Percentiles rank a stretch among this genome's conserved stretches.
phyloP scores from a whole-genome alignment of 2,797 vertebrate species.

The Luscinia luscinia region DNA sequence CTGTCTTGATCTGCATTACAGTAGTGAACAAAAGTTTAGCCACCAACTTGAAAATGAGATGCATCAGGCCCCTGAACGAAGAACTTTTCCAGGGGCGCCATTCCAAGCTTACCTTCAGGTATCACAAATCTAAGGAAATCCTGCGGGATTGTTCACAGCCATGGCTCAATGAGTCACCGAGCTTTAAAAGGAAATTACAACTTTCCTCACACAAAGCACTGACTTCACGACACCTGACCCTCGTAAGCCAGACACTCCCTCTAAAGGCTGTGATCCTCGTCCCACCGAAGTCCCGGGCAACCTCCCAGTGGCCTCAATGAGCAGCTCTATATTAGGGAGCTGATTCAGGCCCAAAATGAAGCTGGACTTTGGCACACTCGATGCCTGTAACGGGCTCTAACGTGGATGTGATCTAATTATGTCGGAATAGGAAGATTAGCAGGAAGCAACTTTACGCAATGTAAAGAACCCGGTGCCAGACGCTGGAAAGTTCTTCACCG shows the following conservation, averaged over 20 bases:
- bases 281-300: neutral
- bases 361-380: conserved; percentile 11
- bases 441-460: conserved; percentile 56
- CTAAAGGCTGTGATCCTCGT: neutral
- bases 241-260: conserved; percentile 17
- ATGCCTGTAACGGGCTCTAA: neutral
- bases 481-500: neutral
- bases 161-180: conserved; percentile 60
- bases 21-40: conserved; percentile 2
- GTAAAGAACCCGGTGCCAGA: conserved; percentile 6
- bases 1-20: neutral
- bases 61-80: neutral
- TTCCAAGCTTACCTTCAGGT: conserved; percentile 62
- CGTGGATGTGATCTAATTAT: conserved; percentile 37
- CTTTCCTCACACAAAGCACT: conserved; percentile 59
- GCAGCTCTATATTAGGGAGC: neutral
- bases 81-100: conserved; percentile 31
- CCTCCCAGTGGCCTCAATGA: neutral
- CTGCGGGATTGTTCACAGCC: conserved; percentile 66
- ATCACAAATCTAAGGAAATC: conserved; percentile 65
- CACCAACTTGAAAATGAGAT: conserved; percentile 5
- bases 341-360: neutral
- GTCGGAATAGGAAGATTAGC: conserved; percentile 54
- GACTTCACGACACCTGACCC: conserved; percentile 60
- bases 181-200: conserved; percentile 71